Conservation (phyloP, 2,113 vertebrate genomes). For the Pluvialis apricaria region DNA sequence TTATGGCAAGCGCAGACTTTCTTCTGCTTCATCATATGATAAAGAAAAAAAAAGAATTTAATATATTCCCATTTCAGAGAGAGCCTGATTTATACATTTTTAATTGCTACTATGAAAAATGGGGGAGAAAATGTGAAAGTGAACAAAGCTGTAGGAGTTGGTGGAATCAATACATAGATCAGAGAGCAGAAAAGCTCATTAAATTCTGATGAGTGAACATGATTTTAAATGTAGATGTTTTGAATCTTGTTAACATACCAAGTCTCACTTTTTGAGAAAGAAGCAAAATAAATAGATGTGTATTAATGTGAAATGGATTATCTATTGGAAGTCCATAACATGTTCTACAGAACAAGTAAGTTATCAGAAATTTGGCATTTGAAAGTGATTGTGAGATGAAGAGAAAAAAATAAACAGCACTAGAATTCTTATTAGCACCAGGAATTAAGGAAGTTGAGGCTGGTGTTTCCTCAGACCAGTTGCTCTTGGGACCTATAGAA, state of each 20-base stretch:
- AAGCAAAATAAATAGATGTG: not conserved
- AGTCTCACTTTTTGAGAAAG: not conserved
- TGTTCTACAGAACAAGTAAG: not conserved
- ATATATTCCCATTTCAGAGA: not conserved
- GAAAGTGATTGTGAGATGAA: not conserved
- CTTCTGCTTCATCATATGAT: not conserved
- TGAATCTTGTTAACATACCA: not conserved
- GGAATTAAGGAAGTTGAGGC: not conserved
- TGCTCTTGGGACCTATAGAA: not conserved
- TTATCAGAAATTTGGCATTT: not conserved
- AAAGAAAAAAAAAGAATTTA: not conserved
- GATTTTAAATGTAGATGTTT: not conserved
- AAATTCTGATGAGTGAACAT: not conserved
- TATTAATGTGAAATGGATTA: not conserved
- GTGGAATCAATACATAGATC: not conserved
- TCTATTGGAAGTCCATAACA: not conserved
- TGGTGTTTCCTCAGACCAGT: not conserved
- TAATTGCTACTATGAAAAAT: constrained; percentile 2
- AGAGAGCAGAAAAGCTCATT: not conserved
- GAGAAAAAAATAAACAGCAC: not conserved
- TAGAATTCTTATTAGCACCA: not conserved
- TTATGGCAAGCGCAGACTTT: not conserved
- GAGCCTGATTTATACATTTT: not conserved
- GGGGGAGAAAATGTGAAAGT: not conserved
- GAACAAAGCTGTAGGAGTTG: not conserved